Evolutionary conservation across 2,888 invertebrate genomes (phyloP).

Genomic region (Clitarchus hookeri): DNA sequence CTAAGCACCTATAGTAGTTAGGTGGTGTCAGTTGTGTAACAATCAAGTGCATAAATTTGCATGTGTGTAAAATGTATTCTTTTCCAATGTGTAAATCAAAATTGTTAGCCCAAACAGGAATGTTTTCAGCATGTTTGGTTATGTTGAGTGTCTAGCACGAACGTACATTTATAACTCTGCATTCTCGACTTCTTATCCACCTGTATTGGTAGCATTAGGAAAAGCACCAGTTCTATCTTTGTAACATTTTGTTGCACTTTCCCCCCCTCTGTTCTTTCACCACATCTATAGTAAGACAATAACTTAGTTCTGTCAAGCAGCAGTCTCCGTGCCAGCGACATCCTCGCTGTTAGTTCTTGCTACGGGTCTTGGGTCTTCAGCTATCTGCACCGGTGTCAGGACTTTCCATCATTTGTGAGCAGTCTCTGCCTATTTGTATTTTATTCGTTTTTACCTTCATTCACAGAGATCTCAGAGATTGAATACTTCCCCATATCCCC

Average conservation of each 20-base stretch:
- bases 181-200: not conserved
- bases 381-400: constrained; percentile 6
- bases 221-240: not conserved
- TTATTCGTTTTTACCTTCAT: constrained; percentile 35
- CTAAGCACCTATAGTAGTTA: no score
- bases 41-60: no score
- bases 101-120: not conserved
- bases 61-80: no score
- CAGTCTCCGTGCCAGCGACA: not conserved
- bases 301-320: not conserved
- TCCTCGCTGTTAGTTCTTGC: not conserved
- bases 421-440: not conserved
- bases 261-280: not conserved
- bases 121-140: not conserved
- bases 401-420: not conserved
- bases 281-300: not conserved
- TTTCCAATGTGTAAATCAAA: not conserved
- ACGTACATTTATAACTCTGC: not conserved
- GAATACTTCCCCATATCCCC: constrained; percentile 83
- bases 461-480: constrained; percentile 75
- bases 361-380: not conserved
- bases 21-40: no score
- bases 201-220: not conserved
- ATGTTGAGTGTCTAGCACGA: not conserved
- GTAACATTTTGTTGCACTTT: not conserved